Base-by-base conservation (phyloP, 2,888 invertebrate genomes). In the Caenorhabditis macrosperma region DNA sequence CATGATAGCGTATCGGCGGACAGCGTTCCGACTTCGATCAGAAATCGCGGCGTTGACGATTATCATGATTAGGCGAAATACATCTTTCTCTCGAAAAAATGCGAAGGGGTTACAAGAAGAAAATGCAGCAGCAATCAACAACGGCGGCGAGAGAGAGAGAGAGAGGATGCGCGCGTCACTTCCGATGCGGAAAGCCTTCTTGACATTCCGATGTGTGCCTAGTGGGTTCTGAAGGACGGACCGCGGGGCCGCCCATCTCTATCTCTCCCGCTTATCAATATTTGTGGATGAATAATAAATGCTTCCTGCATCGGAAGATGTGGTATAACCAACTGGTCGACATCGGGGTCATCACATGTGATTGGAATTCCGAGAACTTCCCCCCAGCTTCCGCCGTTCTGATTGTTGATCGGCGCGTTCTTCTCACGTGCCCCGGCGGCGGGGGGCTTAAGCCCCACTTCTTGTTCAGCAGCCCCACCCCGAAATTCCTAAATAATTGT, bases 11-110 rank as follows among this genome's bases (percentile, higher is more conserved):
- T 54, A 15, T 10, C 46, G 26, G 12, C 10, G 72, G 63, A 61
- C 72, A 50, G 24, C 41, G 74, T 74, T 74, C 74, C 28, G 44
- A 63, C 54, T 71, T 64, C 57, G 74, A 74, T 74, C 74, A 74
- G 30, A 74, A 74, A 74, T 74, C 74, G 72, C n/a, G 64, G 64
- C 72, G 48, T 57, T 63, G 41, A 54, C 59, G 74, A 74, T 74
- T 74, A 74, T 64, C 64, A 52, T 64, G 74, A 74, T 74, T 64
- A 74, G 64, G 50, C 46, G 10, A 1, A 52, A 61, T 1, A 48
- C 12, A 50, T 17, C 59, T 28, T 28, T 61, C n/a, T 46, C 33
- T 61, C 46, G 46, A 50, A 50, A 68, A 50, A 52, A 44, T 60
- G 60, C 28, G 50, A 57, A 41, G n/a, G 46, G 61, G 63, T 71